Evolutionary conservation across 2,113 vertebrate species (phyloP).

Genomic region (Heterocephalus glaber): DNA sequence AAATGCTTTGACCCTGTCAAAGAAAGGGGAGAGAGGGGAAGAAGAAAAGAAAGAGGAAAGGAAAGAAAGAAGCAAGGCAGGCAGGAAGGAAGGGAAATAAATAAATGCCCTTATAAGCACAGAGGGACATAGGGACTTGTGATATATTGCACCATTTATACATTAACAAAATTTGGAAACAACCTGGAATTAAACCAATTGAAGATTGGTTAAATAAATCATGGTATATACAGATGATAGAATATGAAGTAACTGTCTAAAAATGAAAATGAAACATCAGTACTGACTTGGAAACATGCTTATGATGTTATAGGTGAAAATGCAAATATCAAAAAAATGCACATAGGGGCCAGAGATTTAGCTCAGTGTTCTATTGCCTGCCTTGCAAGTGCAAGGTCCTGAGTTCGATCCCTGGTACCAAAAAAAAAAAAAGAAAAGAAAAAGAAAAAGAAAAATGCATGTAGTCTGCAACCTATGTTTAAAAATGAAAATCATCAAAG

Average conservation of each 20-base stretch:
- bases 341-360: no score
- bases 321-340: no score
- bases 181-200: not conserved
- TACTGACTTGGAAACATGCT: not conserved
- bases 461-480: not conserved
- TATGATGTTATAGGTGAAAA: not conserved
- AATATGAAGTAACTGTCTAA: not conserved
- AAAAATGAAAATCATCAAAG: not conserved
- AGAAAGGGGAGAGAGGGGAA: not conserved
- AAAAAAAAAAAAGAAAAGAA: no score
- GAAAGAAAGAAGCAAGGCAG: accelerated
- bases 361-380: no score
- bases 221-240: not conserved
- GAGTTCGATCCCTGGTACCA: no score
- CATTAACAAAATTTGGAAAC: not conserved
- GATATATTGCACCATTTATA: not conserved
- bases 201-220: not conserved
- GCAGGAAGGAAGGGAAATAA: accelerated
- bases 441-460: not conserved
- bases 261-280: not conserved
- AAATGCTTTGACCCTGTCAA: not conserved
- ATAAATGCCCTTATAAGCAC: not conserved
- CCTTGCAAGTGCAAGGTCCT: no score
- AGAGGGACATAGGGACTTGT: accelerated
- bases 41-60: no score